Conservation (phyloP, 2,888 invertebrate genomes). For the Hypomecis punctinalis region DNA sequence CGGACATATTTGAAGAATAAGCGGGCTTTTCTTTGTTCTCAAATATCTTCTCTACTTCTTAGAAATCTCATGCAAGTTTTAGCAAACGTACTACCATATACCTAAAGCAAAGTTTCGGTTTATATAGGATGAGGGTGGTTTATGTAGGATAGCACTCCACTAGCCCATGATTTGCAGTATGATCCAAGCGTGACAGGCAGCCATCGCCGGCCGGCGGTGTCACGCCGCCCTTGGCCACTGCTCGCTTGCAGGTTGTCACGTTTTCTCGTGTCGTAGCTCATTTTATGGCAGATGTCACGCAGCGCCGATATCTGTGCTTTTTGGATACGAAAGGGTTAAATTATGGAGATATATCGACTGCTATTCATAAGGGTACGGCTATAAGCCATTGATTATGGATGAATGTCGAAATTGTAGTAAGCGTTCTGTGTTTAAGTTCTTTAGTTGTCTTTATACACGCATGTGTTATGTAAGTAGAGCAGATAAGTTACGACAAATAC, state of each 20-base stretch:
- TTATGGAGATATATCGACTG: slow-evolving; percentile 31
- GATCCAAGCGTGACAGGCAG: slow-evolving; percentile 62
- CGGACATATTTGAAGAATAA: too few relatives aligned
- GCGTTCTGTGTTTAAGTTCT: slow-evolving; percentile 14
- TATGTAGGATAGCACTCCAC: slow-evolving; percentile 5
- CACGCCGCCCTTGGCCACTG: slow-evolving; percentile 44
- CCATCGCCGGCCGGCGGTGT: slow-evolving; percentile 47
- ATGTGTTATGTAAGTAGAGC: slow-evolving; percentile 11
- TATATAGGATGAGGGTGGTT: background rate
- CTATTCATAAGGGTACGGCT: slow-evolving; percentile 25
- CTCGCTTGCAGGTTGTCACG: slow-evolving; percentile 43
- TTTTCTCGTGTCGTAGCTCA: slow-evolving; percentile 37
- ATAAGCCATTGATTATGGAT: slow-evolving; percentile 19
- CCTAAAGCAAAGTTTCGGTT: background rate
- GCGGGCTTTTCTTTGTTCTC: too few relatives aligned
- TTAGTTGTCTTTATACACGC: slow-evolving; percentile 19
- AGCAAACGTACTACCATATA: background rate
- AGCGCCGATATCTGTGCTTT: slow-evolving; percentile 22
- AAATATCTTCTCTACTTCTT: too few relatives aligned
- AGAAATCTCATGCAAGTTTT: too few relatives aligned
- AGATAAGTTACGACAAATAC: background rate
- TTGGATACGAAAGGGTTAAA: slow-evolving; percentile 27
- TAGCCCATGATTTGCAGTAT: slow-evolving; percentile 2
- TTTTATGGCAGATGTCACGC: slow-evolving; percentile 31
- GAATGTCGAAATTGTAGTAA: slow-evolving; percentile 18